Evolutionary conservation across 2,797 vertebrate genomes (phyloP), one percentile per base, ranked within the genome.

Genomic region (Hippocampus kuda): DNA sequence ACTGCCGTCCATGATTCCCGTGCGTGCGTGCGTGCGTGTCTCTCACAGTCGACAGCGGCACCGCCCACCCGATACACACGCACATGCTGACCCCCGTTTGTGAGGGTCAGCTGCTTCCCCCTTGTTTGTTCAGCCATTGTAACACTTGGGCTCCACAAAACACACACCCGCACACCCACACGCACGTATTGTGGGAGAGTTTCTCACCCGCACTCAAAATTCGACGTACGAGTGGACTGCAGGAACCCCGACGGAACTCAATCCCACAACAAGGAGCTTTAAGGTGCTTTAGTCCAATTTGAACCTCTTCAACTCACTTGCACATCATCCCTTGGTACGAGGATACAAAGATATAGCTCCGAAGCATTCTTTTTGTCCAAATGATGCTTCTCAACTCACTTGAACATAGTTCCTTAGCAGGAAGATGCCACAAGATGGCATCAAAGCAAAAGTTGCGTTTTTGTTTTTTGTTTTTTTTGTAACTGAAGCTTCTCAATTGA

Each of bases 101-200:
- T 71, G 70, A 30, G 67, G 71, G 67, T 63, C 66, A 71, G 75
- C 74, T 75, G 78, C 72, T 60, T 13, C 44, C 70, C 70, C 68
- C 46, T 70, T 85, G 81, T 85, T 85, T 82, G 76, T 77, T 82
- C 81, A 83, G 81, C 73, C 72, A 54, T 70, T 77, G 59, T 85
- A 74, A 76, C 83, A 79, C 78, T 83, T 81, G 80, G 81, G 70
- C 60, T 78, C 73, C 34, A 78, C 71, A 69, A 73, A 53, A 68
- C 63, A 74, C 73, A 73, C 69, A 68, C 66, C 70, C 51, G 65
- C 48, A 69, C 66, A 68, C 34, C 34, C 66, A 74, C 73, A 73
- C 67, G 66, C 66, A 41, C 72, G 60, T 70, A 67, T 60, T 34
- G 5, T 34, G 57, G 26, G 27, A 30, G 15, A 6, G n/a, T 68